Percentiles rank a stretch among this genome's conserved stretches.
Conservation (phyloP, 2,113 vertebrate species). For the Engraulis encrasicolus region DNA sequence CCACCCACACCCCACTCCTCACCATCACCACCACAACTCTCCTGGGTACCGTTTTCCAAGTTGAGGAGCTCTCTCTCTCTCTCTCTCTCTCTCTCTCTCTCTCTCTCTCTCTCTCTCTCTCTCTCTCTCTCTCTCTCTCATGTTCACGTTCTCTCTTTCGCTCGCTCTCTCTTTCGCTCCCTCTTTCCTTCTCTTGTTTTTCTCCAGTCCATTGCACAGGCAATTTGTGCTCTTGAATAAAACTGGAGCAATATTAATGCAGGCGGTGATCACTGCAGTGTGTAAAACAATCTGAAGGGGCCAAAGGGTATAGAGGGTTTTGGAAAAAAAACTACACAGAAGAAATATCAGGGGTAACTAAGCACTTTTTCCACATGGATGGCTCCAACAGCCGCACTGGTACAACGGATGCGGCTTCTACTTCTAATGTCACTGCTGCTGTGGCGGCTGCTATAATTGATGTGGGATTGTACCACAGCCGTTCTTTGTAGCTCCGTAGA, state of each 20-base stretch:
- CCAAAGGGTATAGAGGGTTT: not conserved
- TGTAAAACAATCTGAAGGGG: slow-evolving; percentile 52
- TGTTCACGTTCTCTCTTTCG: not conserved
- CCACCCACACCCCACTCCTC: no score
- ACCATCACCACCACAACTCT: no score
- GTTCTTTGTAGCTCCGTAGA: slow-evolving; percentile 23
- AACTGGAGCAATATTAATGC: slow-evolving; percentile 40
- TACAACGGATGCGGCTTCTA: no score
- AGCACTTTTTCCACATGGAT: slow-evolving; percentile 14
- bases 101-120: not conserved
- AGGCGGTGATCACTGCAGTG: slow-evolving; percentile 50
- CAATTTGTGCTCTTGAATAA: slow-evolving; percentile 40
- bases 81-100: not conserved
- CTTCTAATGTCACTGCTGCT: no score
- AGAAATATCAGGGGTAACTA: not conserved
- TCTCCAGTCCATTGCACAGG: slow-evolving; percentile 4
- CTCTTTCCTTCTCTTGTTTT: not conserved
- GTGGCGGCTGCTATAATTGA: not conserved
- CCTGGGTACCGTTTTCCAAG: not conserved
- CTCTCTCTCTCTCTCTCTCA: not conserved
- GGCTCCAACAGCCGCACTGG: slow-evolving; percentile 6
- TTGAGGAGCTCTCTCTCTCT: not conserved
- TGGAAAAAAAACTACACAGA: not conserved
- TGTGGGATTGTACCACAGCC: not conserved
- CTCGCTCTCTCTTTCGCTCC: not conserved